These are phyloP conservation scores for Diarsia brunnea DNA, from an alignment of 2,888 invertebrate species.

Conservation along the genomic window DNA sequence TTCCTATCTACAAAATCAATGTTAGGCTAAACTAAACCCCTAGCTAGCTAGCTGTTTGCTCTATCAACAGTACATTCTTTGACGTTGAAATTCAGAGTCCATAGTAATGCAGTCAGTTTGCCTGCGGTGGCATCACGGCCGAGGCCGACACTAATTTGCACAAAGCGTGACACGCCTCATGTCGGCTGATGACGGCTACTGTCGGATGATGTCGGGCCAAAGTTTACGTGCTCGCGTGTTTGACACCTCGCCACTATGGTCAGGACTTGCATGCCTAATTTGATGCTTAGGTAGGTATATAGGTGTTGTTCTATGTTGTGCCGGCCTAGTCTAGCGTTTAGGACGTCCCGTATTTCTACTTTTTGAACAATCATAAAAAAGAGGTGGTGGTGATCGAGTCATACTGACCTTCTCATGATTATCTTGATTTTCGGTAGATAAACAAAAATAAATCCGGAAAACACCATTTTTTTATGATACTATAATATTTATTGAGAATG, in stretches of 20 bases:
- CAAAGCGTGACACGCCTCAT: constrained; percentile 38
- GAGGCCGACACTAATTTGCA: constrained; percentile 47
- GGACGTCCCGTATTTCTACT: neutral
- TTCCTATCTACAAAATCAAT: neutral
- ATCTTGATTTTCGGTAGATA: too few relatives aligned
- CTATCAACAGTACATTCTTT: constrained; percentile 28
- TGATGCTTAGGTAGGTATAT: neutral
- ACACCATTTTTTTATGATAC: too few relatives aligned
- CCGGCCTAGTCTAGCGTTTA: neutral
- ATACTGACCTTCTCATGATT: too few relatives aligned
- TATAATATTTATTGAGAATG: too few relatives aligned
- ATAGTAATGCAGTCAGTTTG: constrained; percentile 48
- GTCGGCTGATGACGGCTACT: constrained; percentile 13
- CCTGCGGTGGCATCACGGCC: constrained; percentile 32
- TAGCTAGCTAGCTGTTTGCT: neutral
- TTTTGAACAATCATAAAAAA: too few relatives aligned
- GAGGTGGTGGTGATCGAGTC: too few relatives aligned
- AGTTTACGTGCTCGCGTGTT: constrained; percentile 43
- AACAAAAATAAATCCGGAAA: too few relatives aligned
- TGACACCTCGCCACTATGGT: constrained; percentile 3
- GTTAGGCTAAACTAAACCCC: too few relatives aligned
- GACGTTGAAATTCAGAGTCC: constrained; percentile 51
- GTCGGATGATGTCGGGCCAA: constrained; percentile 28
- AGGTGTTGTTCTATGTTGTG: neutral
- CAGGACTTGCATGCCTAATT: neutral